Evolutionary conservation across 2,113 vertebrate genomes (phyloP).

Genomic region (Felis chaus): DNA sequence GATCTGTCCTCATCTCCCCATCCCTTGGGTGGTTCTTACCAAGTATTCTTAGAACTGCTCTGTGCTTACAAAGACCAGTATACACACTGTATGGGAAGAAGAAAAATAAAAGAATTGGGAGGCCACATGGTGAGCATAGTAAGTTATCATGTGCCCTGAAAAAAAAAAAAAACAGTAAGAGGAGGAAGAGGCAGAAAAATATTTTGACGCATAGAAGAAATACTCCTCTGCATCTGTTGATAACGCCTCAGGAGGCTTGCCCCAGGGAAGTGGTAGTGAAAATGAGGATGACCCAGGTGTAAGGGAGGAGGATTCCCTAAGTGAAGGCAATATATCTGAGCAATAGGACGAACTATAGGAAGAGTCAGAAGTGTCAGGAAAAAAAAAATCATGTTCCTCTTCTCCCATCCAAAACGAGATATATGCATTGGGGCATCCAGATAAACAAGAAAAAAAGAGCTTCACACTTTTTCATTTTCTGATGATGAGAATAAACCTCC

Average conservation of each 20-base stretch:
- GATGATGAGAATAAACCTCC: slow-evolving; percentile 96
- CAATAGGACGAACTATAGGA: slow-evolving; percentile 94
- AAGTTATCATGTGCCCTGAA: slow-evolving; percentile 94
- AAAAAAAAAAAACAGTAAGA: slow-evolving; percentile 94
- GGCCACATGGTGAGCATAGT: slow-evolving; percentile 93
- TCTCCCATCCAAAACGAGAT: slow-evolving; percentile 91
- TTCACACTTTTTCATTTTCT: slow-evolving; percentile 91
- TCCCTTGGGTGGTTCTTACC: slow-evolving; percentile 96
- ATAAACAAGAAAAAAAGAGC: slow-evolving; percentile 90
- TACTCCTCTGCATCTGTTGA: slow-evolving; percentile 95
- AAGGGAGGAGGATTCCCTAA: slow-evolving; percentile 93
- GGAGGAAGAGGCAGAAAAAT: slow-evolving; percentile 96
- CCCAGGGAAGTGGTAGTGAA: slow-evolving; percentile 96
- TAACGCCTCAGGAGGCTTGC: slow-evolving; percentile 95
- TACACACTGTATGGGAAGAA: slow-evolving; percentile 98
- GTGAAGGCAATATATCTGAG: slow-evolving; percentile 94
- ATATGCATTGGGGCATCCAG: slow-evolving; percentile 82
- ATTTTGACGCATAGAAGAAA: slow-evolving; percentile 98
- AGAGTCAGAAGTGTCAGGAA: slow-evolving; percentile 93
- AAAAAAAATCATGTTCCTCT: slow-evolving; percentile 92
- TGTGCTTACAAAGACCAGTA: slow-evolving; percentile 98
- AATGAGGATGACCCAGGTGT: slow-evolving; percentile 93
- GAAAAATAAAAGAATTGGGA: slow-evolving; percentile 94
- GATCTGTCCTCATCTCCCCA: slow-evolving; percentile 97
- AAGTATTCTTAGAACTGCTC: slow-evolving; percentile 98